These are phyloP conservation scores for Galerucella nymphaeae DNA, from an alignment of 2,888 invertebrate genomes.

Conservation along the genomic window DNA sequence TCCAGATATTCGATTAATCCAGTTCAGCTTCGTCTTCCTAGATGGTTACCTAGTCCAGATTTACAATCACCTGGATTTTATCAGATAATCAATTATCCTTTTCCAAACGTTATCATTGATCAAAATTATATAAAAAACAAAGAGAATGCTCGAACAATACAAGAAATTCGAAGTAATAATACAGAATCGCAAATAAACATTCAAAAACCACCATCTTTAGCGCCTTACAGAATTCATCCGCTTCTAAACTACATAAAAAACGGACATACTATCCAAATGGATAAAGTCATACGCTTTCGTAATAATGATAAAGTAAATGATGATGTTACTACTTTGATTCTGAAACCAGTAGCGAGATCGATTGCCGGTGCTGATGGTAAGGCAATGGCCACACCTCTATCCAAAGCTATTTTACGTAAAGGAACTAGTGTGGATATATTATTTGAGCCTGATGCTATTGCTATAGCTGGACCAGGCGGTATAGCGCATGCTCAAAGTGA, in stretches of 20 bases:
- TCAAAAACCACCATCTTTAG: constrained; percentile 43
- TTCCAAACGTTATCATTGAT: constrained; percentile 8
- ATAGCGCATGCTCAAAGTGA: constrained; percentile 82
- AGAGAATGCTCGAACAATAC: not conserved
- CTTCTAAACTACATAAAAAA: constrained; percentile 59
- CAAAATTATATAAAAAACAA: not conserved
- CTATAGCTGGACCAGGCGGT: constrained; percentile 80
- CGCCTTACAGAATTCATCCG: constrained; percentile 58
- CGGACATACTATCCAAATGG: constrained; percentile 53
- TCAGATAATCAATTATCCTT: constrained; percentile 14
- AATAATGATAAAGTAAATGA: constrained; percentile 46
- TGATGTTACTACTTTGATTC: constrained; percentile 64
- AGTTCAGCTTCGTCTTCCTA: constrained; percentile 49
- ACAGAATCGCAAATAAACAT: not conserved
- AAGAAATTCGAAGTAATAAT: not conserved
- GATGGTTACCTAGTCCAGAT: constrained; percentile 46
- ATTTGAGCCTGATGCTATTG: constrained; percentile 76
- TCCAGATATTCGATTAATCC: constrained; percentile 45
- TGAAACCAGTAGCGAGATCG: constrained; percentile 76
- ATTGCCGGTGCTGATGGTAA: constrained; percentile 74
- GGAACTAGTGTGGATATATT: constrained; percentile 73
- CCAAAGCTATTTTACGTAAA: constrained; percentile 72
- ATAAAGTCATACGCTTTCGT: constrained; percentile 55
- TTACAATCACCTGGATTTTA: constrained; percentile 3
- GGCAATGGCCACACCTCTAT: constrained; percentile 77